Evolutionary conservation across 23 tunicate species (phyloP), one percentile per base, ranked within the genome.

Genomic region (Halocynthia aurantium): DNA sequence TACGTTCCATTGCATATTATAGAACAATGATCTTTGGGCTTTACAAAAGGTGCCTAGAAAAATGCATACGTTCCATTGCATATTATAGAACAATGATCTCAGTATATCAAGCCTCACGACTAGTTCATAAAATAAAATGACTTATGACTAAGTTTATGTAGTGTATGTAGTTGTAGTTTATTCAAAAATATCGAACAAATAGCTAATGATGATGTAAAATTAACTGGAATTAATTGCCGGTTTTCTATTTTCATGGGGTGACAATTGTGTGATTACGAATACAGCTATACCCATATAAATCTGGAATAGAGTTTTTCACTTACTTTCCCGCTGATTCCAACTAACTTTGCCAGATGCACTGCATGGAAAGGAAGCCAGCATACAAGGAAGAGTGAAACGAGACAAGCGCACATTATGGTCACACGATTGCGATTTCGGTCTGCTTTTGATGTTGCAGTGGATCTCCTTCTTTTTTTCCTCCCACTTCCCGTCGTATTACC

Each of bases 291-390:
- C 4, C 64, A 60, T 15, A 1, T 60, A 60, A n/a, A 31, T 0
- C 44, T 0, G 44, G 44, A 31, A 31, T 31, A 31, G 4, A 31
- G 44, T 31, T 31, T 31, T 31, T 31, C 44, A 31, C 44, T 31
- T 31, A 31, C 44, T 31, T 31, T 31, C 4, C 44, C 88, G 22
- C 15, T 44, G 18, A 88, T 72, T 60, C 84, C 88, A 1, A 21
- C 80, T 51, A 84, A 11, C 55, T 81, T 90, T 52, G 86, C 89
- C 61, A 90, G 5, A 56, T 90, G 89, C 22, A 75, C 52, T 10
- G 85, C 85, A 57, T 90, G 96, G 60, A 80, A 84, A 13, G 86
- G 89, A 17, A 84, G 51, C 96, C 96, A 90, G 78, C 89, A 84
- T 10, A 84, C 51, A 52, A 81, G 69, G 62, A 90, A 90, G 15